Evolutionary conservation across 2,113 vertebrate genomes (phyloP).

Genomic region (Petromus typicus): DNA sequence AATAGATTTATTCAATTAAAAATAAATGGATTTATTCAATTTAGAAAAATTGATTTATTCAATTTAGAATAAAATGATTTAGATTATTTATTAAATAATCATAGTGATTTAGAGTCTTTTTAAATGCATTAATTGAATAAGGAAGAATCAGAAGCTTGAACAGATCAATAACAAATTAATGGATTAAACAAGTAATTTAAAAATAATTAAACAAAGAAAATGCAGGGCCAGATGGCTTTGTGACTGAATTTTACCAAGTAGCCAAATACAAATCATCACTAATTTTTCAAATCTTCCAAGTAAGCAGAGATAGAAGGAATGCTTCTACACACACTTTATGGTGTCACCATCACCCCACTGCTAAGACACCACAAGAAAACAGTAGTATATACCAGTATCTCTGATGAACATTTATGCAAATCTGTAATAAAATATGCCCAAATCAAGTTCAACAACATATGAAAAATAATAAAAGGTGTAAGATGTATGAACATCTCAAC

Average conservation of each 20-base stretch:
- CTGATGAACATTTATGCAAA: background rate
- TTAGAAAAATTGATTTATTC: too few species aligned
- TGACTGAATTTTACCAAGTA: background rate
- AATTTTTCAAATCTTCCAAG: background rate
- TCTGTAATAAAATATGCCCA: background rate
- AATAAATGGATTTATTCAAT: too few species aligned
- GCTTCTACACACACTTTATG: background rate
- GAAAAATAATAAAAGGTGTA: background rate
- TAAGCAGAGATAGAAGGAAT: background rate
- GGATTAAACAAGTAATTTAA: background rate
- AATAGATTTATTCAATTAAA: too few species aligned
- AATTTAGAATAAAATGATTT: too few species aligned
- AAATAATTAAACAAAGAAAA: background rate
- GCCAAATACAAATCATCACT: background rate
- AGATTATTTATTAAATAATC: too few species aligned
- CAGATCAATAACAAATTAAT: background rate
- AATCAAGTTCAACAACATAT: too few species aligned
- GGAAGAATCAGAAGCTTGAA: background rate
- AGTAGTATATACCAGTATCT: background rate
- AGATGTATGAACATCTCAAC: background rate
- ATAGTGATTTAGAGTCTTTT: too few species aligned
- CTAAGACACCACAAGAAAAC: background rate
- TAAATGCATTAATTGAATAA: background rate
- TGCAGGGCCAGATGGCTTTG: background rate
- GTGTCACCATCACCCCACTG: accelerated